These are phyloP conservation scores for Melanostoma mellinum DNA, from an alignment of 2,888 invertebrate species.

Conservation along the genomic window DNA sequence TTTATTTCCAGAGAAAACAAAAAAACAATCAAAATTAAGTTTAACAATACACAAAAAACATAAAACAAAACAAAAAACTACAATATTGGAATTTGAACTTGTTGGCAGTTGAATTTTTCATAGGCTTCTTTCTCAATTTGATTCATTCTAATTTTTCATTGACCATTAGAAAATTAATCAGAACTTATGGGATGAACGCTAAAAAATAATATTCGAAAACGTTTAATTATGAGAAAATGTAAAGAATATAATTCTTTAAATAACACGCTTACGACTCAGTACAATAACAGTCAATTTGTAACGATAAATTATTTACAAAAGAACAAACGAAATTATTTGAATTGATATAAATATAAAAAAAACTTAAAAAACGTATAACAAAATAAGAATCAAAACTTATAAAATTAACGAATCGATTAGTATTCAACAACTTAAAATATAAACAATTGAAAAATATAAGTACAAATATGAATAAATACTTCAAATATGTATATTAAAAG, in stretches of 20 bases:
- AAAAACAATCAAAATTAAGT: no score
- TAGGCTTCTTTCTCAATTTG: conserved; percentile 13
- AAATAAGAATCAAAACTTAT: conserved; percentile 54
- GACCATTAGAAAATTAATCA: conserved; percentile 41
- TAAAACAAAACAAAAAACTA: not conserved
- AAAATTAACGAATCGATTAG: conserved; percentile 78
- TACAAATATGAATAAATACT: conserved; percentile 57
- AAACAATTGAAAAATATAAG: conserved; percentile 58
- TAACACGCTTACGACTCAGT: conserved; percentile 17
- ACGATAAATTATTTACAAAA: conserved; percentile 48
- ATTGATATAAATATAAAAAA: conserved; percentile 33
- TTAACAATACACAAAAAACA: no score
- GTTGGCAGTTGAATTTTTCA: not conserved
- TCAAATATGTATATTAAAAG: conserved; percentile 55
- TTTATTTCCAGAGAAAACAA: no score
- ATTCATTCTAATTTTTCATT: conserved; percentile 42
- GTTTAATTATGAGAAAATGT: conserved; percentile 5
- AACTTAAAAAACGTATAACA: conserved; percentile 64
- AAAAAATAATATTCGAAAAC: conserved; percentile 60
- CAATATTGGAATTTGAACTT: not conserved
- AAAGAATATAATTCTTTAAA: not conserved
- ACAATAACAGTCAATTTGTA: conserved; percentile 33
- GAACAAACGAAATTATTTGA: conserved; percentile 48
- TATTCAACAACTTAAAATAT: conserved; percentile 74
- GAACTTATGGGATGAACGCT: conserved; percentile 51